phyloP scores from a whole-genome alignment of 1,140 invertebrate genomes.

The Dinoponera quadriceps region DNA sequence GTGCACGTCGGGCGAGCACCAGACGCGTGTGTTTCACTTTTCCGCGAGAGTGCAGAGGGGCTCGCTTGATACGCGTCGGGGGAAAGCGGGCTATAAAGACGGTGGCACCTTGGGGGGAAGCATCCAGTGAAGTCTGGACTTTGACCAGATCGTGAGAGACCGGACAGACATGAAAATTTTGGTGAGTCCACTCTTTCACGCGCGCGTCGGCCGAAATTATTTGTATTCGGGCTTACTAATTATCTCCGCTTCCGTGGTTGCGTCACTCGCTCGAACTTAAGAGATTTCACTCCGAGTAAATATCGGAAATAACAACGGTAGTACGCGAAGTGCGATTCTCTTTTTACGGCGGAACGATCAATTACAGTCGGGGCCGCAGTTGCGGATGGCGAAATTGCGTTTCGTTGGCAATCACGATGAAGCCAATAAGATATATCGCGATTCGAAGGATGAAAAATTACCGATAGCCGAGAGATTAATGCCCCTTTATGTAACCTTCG shows the following conservation, averaged over 20 bases:
- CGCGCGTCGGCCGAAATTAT: conserved; percentile 1
- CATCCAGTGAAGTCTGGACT: conserved; percentile 83
- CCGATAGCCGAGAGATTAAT: background rate
- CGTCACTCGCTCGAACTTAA: background rate
- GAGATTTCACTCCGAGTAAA: background rate
- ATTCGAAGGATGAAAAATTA: background rate
- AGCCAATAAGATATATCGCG: background rate
- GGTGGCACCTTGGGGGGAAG: conserved; percentile 78
- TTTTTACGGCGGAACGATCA: no score
- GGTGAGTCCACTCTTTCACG: conserved; percentile 74
- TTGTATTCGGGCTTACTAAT: background rate
- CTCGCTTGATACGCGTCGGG: conserved; percentile 52
- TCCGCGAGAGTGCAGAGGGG: conserved; percentile 71
- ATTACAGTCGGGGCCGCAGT: no score
- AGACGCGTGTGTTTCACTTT: conserved; percentile 72
- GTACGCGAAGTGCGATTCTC: background rate
- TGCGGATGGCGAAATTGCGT: background rate
- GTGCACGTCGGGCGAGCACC: conserved; percentile 50
- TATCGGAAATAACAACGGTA: background rate
- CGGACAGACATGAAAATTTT: conserved; percentile 79
- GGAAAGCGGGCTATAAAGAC: conserved; percentile 82
- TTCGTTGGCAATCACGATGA: background rate
- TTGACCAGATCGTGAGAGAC: conserved; percentile 74
- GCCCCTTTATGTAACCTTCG: background rate
- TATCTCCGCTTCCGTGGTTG: background rate